These are phyloP conservation scores for Halichoeres trimaculatus DNA, from an alignment of 2,113 vertebrate species.

Conservation along the genomic window DNA sequence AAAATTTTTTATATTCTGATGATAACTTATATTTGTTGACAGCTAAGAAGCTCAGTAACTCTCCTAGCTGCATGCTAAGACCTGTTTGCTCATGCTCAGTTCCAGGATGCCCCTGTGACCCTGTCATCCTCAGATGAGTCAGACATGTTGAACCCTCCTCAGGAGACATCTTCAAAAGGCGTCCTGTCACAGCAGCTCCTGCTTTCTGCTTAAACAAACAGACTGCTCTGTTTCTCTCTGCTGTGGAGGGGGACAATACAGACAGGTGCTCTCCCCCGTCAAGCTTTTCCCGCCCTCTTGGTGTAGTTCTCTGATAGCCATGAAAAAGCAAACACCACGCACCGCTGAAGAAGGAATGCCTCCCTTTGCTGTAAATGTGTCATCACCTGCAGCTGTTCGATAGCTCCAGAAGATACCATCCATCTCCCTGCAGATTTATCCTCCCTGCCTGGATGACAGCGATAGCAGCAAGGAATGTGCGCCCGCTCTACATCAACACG, in stretches of 20 bases:
- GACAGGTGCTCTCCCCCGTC: constrained; percentile 15
- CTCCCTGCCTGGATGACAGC: constrained; percentile 25
- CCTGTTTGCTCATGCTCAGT: constrained; percentile 17
- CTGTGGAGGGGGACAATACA: neutral
- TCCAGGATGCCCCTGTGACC: neutral
- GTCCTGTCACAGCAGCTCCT: neutral
- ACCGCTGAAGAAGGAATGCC: constrained; percentile 48
- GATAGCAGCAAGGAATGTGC: constrained; percentile 64
- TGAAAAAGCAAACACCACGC: constrained; percentile 14
- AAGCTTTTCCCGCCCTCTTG: neutral
- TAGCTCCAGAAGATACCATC: constrained; percentile 57
- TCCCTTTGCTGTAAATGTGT: constrained; percentile 40
- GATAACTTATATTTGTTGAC: neutral
- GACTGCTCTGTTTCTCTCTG: neutral
- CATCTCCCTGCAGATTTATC: constrained; percentile 43
- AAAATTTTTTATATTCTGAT: too few relatives aligned
- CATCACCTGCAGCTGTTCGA: constrained; percentile 49
- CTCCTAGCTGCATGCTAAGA: constrained; percentile 1
- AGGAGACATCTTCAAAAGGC: constrained; percentile 8
- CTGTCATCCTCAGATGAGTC: constrained; percentile 14
- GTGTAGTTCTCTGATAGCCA: constrained; percentile 4
- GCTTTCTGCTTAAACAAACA: constrained; percentile 3
- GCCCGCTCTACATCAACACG: constrained; percentile 36
- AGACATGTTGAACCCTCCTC: constrained; percentile 26
- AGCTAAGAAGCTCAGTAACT: neutral